Percentiles rank a stretch among this genome's conserved stretches.
Evolutionary conservation across 2,888 invertebrate species (phyloP).

Genomic region (Caradrina clavipalpis): DNA sequence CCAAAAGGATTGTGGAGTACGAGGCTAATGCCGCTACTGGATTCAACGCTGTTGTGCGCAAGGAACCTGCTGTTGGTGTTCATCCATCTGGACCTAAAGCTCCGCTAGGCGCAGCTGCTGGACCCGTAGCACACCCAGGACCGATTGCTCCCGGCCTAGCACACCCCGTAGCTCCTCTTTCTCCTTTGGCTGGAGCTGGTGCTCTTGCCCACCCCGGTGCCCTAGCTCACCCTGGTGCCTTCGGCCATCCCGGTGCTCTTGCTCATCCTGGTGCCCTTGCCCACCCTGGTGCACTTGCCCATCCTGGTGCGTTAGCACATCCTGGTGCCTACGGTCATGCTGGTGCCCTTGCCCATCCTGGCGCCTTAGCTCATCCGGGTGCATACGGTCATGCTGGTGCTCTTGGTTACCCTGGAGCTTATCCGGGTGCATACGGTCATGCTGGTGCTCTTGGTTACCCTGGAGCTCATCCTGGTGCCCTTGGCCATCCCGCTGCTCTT

Average conservation of each 20-base stretch:
- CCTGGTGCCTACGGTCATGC: slow-evolving; percentile 41
- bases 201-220: slow-evolving; percentile 41
- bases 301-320: slow-evolving; percentile 56
- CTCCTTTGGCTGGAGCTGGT: slow-evolving; percentile 36
- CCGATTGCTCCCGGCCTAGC: slow-evolving; percentile 50
- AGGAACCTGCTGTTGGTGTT: slow-evolving; percentile 74
- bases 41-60: slow-evolving; percentile 80
- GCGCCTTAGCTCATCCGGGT: slow-evolving; percentile 40
- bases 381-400: slow-evolving; percentile 43
- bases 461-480: slow-evolving; percentile 21
- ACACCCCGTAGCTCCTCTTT: slow-evolving; percentile 31
- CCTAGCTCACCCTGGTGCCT: slow-evolving; percentile 31
- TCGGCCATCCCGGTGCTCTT: slow-evolving; percentile 8
- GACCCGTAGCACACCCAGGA: slow-evolving; percentile 58
- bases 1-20: slow-evolving; percentile 91
- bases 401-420: slow-evolving; percentile 11
- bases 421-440: slow-evolving; percentile 34
- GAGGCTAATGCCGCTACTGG: slow-evolving; percentile 78
- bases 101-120: slow-evolving; percentile 44
- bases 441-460: slow-evolving; percentile 33
- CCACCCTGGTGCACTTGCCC: slow-evolving; percentile 46
- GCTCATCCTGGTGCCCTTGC: slow-evolving; percentile 13
- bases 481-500: slow-evolving; percentile 22
- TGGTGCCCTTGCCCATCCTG: slow-evolving; percentile 25
- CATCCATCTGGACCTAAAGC: slow-evolving; percentile 55